Percentiles rank a stretch among this genome's conserved stretches.
Evolutionary conservation across 2,888 invertebrate species (phyloP).

Genomic region (Crioceris asparagi): DNA sequence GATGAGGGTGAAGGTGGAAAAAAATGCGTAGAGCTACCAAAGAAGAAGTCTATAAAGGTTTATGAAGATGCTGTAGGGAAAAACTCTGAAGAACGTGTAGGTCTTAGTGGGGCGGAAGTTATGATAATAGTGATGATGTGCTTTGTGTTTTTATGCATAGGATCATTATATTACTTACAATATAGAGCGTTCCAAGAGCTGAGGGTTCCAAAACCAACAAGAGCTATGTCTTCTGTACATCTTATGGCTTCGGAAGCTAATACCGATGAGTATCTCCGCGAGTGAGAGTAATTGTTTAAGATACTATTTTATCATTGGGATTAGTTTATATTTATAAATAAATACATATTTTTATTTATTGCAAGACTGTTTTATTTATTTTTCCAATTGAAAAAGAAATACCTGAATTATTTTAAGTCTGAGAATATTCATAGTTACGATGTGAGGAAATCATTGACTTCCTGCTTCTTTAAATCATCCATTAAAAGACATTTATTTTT

Average conservation of each 20-base stretch:
- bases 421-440: too few relatives aligned
- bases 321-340: neutral
- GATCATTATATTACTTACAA: conserved; percentile 28
- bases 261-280: conserved; percentile 19
- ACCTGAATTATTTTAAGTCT: neutral
- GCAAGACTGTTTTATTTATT: neutral
- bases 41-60: conserved; percentile 7
- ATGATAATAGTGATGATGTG: conserved; percentile 23
- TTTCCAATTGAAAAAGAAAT: neutral
- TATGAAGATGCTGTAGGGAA: conserved; percentile 9
- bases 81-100: neutral
- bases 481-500: too few relatives aligned
- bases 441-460: too few relatives aligned
- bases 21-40: conserved; percentile 21
- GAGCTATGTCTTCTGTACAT: conserved; percentile 19
- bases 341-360: neutral
- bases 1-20: conserved; percentile 17
- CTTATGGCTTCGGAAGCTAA: conserved; percentile 21
- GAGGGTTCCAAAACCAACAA: conserved; percentile 5
- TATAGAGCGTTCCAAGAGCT: conserved; percentile 22
- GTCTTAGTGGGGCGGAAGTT: conserved; percentile 17
- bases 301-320: too few relatives aligned
- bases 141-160: conserved; percentile 23
- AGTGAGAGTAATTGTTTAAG: conserved; percentile 11
- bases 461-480: too few relatives aligned